A percentile compares a stretch with the other conserved stretches of the same genome.
Evolutionary conservation across 2,888 invertebrate genomes (phyloP).

Genomic region (Scaptomyza polygonia): DNA sequence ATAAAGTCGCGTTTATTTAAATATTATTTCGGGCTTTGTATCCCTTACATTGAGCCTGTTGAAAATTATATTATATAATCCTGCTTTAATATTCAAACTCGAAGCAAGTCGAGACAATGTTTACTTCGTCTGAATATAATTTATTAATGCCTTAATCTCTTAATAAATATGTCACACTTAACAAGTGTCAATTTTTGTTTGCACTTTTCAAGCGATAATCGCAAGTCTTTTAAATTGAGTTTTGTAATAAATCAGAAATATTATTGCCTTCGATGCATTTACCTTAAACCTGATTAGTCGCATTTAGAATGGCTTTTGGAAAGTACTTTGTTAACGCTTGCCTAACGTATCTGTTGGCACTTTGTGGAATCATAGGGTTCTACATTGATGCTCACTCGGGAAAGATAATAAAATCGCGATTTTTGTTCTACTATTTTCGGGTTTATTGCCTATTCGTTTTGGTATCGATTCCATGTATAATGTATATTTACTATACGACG

Average conservation of each 20-base stretch:
- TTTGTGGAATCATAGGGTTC: slow-evolving; percentile 10
- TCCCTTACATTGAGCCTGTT: too few relatives aligned
- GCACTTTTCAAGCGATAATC: neutral
- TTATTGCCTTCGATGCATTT: neutral
- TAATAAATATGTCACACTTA: neutral
- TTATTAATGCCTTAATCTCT: neutral
- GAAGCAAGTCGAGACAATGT: neutral
- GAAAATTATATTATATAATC: too few relatives aligned
- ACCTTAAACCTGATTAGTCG: neutral
- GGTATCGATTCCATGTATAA: accelerated
- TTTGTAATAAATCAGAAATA: neutral
- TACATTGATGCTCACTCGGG: slow-evolving; percentile 10
- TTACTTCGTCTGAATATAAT: neutral
- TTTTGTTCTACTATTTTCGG: slow-evolving; percentile 2
- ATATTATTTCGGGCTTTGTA: too few relatives aligned
- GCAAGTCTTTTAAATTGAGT: neutral
- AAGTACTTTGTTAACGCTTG: slow-evolving; percentile 10
- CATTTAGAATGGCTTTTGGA: neutral
- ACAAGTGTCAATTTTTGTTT: neutral
- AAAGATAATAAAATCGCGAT: slow-evolving; percentile 10
- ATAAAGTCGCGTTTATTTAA: too few relatives aligned
- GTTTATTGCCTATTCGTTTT: neutral
- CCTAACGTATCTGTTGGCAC: slow-evolving; percentile 4
- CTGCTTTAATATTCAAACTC: neutral
- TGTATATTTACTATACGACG: accelerated